Base-by-base conservation (phyloP, 1,140 invertebrate species). In the Ericerus pela region DNA sequence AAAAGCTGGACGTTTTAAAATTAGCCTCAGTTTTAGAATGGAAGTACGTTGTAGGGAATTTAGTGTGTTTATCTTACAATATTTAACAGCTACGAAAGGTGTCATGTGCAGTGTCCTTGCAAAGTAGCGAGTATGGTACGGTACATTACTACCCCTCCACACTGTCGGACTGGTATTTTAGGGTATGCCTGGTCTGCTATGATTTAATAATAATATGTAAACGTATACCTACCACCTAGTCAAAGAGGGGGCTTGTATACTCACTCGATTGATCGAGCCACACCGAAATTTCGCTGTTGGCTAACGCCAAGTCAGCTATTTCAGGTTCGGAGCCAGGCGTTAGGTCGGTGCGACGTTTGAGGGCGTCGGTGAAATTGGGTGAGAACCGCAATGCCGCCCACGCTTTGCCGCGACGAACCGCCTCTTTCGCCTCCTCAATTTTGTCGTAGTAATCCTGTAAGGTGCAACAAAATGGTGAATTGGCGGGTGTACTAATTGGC, bases 251-350 rank as follows among this genome's bases (percentile, higher is more conserved):
- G n/a, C n/a, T n/a, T n/a, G n/a, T 41, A 54, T 59, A 38, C 75
- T 78, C 72, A 85, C 82, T 89, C 29, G 90, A 93, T 81, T 90
- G 90, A 68, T 96, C 91, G 52, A 91, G 74, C 78, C 82, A 85
- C 22, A 95, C 80, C 63, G 80, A 73, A 30, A 94, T 79, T 64
- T 87, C 82, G 51, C 88, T 89, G 51, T 80, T 80, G 37, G 81
- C 75, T 6, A 94, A 72, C n/a, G 85, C 85, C 58, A 82, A 80
- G 36, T 86, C 79, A 60, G 84, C 80, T 1, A 81, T 47, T n/a
- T n/a, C n/a, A n/a, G n/a, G n/a, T n/a, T n/a, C 41, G 22, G 20
- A 78, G 52, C 78, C 73, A 54, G 75, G 75, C 22, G 83, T 80
- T 29, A 82, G 64, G 28, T 77, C 73, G 60, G 88, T 75, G 60